Percentiles rank a stretch among this genome's conserved stretches.
Conservation (phyloP, 2,113 vertebrate genomes). For the Sialia sialis region DNA sequence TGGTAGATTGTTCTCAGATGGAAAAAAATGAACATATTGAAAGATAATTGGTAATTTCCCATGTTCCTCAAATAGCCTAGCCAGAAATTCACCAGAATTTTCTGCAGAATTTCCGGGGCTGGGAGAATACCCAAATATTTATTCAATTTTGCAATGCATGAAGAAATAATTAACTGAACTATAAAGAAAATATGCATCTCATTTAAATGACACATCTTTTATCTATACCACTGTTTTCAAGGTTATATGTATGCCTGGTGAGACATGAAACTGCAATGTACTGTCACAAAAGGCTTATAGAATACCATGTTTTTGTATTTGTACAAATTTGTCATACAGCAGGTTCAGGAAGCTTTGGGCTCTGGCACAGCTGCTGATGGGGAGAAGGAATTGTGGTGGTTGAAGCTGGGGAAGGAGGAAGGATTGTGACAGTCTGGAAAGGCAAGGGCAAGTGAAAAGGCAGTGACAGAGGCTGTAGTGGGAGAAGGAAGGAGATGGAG, state of each 20-base stretch:
- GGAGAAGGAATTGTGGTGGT: neutral
- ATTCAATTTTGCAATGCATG: neutral
- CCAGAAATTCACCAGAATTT: neutral
- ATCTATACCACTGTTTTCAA: neutral
- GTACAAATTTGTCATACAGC: neutral
- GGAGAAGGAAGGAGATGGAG: constrained; percentile 10
- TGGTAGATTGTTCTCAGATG: neutral
- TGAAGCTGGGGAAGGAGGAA: neutral
- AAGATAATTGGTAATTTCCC: neutral
- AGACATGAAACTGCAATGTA: neutral
- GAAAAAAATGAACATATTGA: neutral
- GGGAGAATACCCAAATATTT: neutral
- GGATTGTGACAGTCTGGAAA: constrained; percentile 2
- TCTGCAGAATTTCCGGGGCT: neutral
- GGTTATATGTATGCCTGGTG: neutral
- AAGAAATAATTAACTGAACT: neutral
- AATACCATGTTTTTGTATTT: neutral
- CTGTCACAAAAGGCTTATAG: neutral
- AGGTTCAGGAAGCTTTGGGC: neutral
- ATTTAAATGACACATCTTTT: neutral
- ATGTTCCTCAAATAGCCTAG: neutral
- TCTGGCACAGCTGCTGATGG: neutral
- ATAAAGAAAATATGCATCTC: neutral
- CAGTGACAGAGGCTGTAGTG: neutral
- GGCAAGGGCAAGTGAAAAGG: neutral